A percentile compares a stretch with the other conserved stretches of the same genome.
These are phyloP conservation scores for Fukomys damarensis DNA, from an alignment of 2,113 vertebrate species.

Conservation along the genomic window DNA sequence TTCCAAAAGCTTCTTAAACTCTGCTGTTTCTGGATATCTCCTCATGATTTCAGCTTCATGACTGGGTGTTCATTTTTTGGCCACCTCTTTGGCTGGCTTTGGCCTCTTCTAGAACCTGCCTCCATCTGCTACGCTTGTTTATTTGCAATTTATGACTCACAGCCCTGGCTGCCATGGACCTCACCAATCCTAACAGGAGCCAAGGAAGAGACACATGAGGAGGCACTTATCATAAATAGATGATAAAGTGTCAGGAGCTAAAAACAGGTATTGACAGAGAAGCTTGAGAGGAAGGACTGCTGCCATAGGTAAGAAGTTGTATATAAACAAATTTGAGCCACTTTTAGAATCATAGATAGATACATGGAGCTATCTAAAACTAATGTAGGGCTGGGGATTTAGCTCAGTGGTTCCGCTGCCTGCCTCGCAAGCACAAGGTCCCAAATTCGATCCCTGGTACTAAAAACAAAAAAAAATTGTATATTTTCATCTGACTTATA, in stretches of 20 bases:
- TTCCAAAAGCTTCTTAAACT: not conserved
- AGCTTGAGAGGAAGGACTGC: not conserved
- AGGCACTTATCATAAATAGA: not conserved
- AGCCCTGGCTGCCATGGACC: not conserved
- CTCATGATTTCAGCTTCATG: not conserved
- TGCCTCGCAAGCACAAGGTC: no score
- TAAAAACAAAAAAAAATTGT: not conserved
- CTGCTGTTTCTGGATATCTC: not conserved
- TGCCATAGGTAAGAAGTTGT: not conserved
- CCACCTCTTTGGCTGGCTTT: not conserved
- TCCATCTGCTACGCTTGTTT: not conserved
- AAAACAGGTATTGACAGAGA: not conserved
- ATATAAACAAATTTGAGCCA: conserved; percentile 15
- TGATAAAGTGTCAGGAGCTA: not conserved
- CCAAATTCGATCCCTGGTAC: no score
- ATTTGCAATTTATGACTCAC: not conserved
- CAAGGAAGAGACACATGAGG: not conserved
- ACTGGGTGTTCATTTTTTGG: conserved; percentile 1
- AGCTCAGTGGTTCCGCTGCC: no score
- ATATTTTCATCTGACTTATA: conserved; percentile 33
- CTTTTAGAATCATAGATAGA: not conserved
- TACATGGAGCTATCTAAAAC: not conserved
- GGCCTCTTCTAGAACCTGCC: not conserved
- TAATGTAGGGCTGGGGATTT: not conserved
- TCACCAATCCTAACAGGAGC: not conserved